Percentiles rank a stretch among this genome's conserved stretches.
These are phyloP conservation scores for Blastobasis adustella DNA, from an alignment of 2,888 invertebrate genomes.

Conservation along the genomic window DNA sequence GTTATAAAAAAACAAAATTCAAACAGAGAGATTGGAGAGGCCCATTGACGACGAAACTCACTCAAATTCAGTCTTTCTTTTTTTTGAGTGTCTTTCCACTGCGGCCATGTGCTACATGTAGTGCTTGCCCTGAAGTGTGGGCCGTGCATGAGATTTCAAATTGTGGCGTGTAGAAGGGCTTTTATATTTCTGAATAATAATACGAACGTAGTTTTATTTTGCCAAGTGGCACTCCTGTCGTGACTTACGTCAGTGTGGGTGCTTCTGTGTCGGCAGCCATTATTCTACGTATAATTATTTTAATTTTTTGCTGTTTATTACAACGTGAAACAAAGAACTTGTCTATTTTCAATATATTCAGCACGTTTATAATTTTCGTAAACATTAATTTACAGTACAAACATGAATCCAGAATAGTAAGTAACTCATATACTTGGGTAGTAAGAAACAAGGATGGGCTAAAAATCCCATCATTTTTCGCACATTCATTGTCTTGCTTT, in stretches of 20 bases:
- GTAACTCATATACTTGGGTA: constrained; percentile 62
- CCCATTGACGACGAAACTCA: no score
- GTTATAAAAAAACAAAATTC: no score
- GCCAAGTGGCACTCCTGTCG: constrained; percentile 72
- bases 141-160: no score
- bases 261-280: constrained; percentile 70
- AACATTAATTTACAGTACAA: constrained; percentile 60
- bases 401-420: constrained; percentile 91
- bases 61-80: no score
- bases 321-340: constrained; percentile 57
- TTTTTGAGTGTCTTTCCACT: no score
- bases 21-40: no score
- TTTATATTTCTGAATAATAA: constrained; percentile 6
- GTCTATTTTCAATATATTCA: constrained; percentile 44
- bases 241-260: constrained; percentile 73
- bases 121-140: no score
- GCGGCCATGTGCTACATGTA: no score
- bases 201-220: constrained; percentile 55
- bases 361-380: constrained; percentile 43
- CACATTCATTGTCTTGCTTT: constrained; percentile 49
- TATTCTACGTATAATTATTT: constrained; percentile 67
- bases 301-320: constrained; percentile 63
- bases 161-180: background rate
- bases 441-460: constrained; percentile 54
- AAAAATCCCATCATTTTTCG: constrained; percentile 48